Evolutionary conservation across 2,888 invertebrate genomes (phyloP), one percentile per base, ranked within the genome.

Genomic region (Halictus quadricinctus): DNA sequence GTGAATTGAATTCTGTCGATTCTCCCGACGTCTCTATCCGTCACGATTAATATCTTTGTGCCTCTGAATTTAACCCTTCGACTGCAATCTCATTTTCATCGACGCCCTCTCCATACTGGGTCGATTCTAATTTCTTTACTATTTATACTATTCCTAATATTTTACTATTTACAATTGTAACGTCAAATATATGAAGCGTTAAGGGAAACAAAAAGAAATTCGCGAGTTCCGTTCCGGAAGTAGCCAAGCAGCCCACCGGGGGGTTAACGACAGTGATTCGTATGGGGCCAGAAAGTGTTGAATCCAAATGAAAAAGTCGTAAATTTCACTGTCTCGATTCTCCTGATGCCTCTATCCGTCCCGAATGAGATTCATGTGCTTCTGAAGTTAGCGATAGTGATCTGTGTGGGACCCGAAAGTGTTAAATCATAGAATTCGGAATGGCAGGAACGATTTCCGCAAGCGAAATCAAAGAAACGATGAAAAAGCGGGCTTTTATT

Each of bases 401-500:
- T 54, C 54, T 21, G 13, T 15, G 0, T 13, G 58, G 0, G n/a
- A 10, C 2, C 12, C 1, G 12, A n/a, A n/a, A 58, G 54, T 10
- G 50, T 50, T 18, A 50, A n/a, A n/a, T n/a, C n/a, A 25, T 13
- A 6, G n/a, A 66, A 66, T 66, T 7, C 1, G 41, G 69, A 69
- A 64, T 29, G 64, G 7, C 0, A 4, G 58, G 58, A 58, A 58
- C 15, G 48, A 0, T 48, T 58, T 69, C 21, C 36, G 36, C 21
- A 36, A 41, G 18, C 18, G 10, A 29, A 1, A 2, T 6, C 18
- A n/a, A 25, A 50, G 29, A 60, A 41, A 2, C 21, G 60, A 12
- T 10, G 8, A n/a, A 13, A 36, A 36, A 73, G 64, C 36, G 72
- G 18, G 29, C 79, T 50, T 54, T 81, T 66, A 43, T 73, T 48